Percentiles rank a stretch among this genome's conserved stretches.
Conservation (phyloP, 2,888 invertebrate genomes). For the Zygaena filipendulae region DNA sequence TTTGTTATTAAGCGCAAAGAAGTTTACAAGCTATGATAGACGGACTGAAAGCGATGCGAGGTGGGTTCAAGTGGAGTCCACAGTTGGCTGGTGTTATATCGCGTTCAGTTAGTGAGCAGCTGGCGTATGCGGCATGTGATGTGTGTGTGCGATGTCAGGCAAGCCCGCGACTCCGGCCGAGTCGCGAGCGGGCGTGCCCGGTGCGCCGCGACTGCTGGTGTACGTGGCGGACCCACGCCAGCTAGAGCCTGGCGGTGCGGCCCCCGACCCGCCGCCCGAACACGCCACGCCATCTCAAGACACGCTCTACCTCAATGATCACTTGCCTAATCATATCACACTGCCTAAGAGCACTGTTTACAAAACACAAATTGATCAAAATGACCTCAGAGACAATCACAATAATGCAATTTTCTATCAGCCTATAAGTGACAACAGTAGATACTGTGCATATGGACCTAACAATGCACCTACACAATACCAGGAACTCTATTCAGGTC, state of each 20-base stretch:
- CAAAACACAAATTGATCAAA: slow-evolving; percentile 28
- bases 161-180: slow-evolving; percentile 79
- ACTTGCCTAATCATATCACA: slow-evolving; percentile 31
- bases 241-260: slow-evolving; percentile 60
- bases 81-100: slow-evolving; percentile 37
- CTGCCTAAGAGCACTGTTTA: slow-evolving; percentile 32
- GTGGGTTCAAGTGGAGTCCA: slow-evolving; percentile 33
- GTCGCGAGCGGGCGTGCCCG: slow-evolving; percentile 61
- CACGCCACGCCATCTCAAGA: slow-evolving; percentile 26
- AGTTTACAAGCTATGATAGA: slow-evolving; percentile 51
- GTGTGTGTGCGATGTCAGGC: slow-evolving; percentile 80
- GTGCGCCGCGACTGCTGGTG: slow-evolving; percentile 62
- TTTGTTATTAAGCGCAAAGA: slow-evolving; percentile 29
- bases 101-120: slow-evolving; percentile 54
- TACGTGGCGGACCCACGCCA: slow-evolving; percentile 65
- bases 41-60: slow-evolving; percentile 48
- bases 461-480: neutral
- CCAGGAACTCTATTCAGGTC: slow-evolving; percentile 30
- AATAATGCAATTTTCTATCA: slow-evolving; percentile 39
- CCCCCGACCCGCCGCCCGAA: slow-evolving; percentile 33
- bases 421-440: slow-evolving; percentile 30
- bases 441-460: neutral
- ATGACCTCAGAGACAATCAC: slow-evolving; percentile 31
- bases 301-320: slow-evolving; percentile 35
- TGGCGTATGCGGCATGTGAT: slow-evolving; percentile 71